Conservation (phyloP, 2,113 vertebrate species). For the Ibidorhyncha struthersii region DNA sequence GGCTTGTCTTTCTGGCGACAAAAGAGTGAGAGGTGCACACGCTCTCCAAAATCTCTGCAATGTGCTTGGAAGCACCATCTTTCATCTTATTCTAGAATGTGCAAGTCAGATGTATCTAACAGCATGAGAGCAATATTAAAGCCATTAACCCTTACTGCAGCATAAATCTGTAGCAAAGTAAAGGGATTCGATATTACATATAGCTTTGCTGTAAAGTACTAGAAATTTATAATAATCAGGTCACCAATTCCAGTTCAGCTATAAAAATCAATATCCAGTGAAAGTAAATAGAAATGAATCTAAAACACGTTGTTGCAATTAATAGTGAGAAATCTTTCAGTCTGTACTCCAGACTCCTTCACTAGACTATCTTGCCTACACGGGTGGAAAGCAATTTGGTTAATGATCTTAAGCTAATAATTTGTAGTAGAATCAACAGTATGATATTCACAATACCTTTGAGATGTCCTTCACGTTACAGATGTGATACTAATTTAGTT, state of each 20-base stretch:
- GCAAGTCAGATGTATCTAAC: not conserved
- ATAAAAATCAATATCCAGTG: not conserved
- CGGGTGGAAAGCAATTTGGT: slow-evolving; percentile 30
- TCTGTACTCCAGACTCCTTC: not conserved
- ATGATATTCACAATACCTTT: slow-evolving; percentile 68
- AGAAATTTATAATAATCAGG: not conserved
- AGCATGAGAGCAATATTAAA: not conserved
- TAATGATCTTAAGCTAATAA: slow-evolving; percentile 69
- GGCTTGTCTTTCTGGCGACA: not conserved
- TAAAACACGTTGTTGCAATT: not conserved
- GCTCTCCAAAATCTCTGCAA: not conserved
- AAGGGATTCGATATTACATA: not conserved
- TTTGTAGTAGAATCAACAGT: slow-evolving; percentile 71
- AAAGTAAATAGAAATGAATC: slow-evolving; percentile 39
- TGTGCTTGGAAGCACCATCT: not conserved
- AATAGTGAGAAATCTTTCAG: slow-evolving; percentile 25
- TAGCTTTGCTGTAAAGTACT: not conserved
- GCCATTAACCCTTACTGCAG: not conserved
- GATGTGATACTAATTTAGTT: slow-evolving; percentile 75
- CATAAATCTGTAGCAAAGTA: not conserved
- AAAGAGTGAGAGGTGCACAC: not conserved
- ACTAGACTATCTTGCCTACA: not conserved
- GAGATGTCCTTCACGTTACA: slow-evolving; percentile 78
- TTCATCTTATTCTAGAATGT: not conserved
- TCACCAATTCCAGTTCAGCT: not conserved